Base-by-base conservation (phyloP, 2,797 vertebrate genomes). In the Tenualosa thibaudeaui region DNA sequence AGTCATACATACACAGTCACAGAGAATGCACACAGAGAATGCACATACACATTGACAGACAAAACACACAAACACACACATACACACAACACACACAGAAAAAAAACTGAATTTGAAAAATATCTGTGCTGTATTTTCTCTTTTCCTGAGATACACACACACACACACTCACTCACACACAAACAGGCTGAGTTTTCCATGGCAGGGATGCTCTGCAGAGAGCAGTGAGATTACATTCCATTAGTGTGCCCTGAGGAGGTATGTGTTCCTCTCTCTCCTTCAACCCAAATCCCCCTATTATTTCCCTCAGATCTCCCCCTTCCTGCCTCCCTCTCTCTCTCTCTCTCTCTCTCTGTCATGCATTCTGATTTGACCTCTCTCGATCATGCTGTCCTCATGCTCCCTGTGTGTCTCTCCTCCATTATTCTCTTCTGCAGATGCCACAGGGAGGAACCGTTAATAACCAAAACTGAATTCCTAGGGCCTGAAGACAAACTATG, bases 181-280 rank as follows among this genome's bases (percentile, higher is more conserved):
- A 49, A 71, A 75, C 31, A 75, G 68, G 68, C 31, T 75, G 37
- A 71, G 13, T 75, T 75, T 75, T 82, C 82, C 81, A 46, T 43
- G 58, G 51, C 81, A 84, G 86, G 62, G 87, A 81, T 88, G 86
- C n/a, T 40, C 86, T 84, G 51, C 89, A 88, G 84, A 89, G 81
- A 81, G 81, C 89, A 81, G 83, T 82, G 86, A 88, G 89, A 90
- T 92, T 88, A 86, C 89, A 90, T 90, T 92, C 87, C 91, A 85
- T 90, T 85, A 88, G 86, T 85, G 65, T 81, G 87, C 87, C 92
- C 89, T 88, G 37, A 82, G 91, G 92, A 86, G 82, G 60, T 60
- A 83, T 88, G 82, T 86, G 84, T 81, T 65, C 83, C 51, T 46
- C 82, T 62, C 83, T 86, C 82, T 83, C 75, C 81, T 46, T 78